phyloP scores from a whole-genome alignment of 1,140 invertebrate genomes.

The Dendroctonus valens region DNA sequence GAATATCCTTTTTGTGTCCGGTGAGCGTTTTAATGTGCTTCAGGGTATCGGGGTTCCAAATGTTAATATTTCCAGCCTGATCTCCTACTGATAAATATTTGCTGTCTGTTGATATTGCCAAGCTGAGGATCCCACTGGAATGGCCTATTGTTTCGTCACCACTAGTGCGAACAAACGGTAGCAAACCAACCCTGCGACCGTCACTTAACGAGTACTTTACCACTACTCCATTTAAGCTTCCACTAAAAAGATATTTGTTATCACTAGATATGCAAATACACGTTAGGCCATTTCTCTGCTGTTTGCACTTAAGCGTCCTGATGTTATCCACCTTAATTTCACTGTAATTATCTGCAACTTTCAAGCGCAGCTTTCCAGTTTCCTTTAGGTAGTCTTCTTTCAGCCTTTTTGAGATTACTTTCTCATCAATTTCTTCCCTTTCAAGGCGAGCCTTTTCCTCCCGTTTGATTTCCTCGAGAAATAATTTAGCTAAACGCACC shows the following conservation, averaged over 20 bases:
- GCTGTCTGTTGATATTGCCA: conserved; percentile 81
- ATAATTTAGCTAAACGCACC: conserved; percentile 82
- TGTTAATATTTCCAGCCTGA: conserved; percentile 70
- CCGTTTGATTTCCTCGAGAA: conserved; percentile 81
- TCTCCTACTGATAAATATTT: conserved; percentile 85
- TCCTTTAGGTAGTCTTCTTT: conserved; percentile 83
- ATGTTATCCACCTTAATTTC: conserved; percentile 54
- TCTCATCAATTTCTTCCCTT: conserved; percentile 63
- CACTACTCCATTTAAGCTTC: conserved; percentile 83
- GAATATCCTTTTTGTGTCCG: conserved; percentile 73
- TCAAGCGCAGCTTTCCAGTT: conserved; percentile 72
- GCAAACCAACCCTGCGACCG: conserved; percentile 56
- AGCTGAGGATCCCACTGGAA: conserved; percentile 60
- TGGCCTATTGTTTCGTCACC: conserved; percentile 56
- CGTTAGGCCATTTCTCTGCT: conserved; percentile 78
- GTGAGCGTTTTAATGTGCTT: conserved; percentile 78
- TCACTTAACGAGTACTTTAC: conserved; percentile 76
- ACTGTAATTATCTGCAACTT: conserved; percentile 68
- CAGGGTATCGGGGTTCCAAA: conserved; percentile 80
- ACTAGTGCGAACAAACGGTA: conserved; percentile 53
- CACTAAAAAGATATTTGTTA: conserved; percentile 73
- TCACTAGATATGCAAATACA: conserved; percentile 78
- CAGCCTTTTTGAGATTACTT: conserved; percentile 68
- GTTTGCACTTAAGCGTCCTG: conserved; percentile 62
- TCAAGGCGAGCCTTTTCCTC: conserved; percentile 56